Evolutionary conservation across 1,140 invertebrate species (phyloP).

Genomic region (Drosophila lowei): DNA sequence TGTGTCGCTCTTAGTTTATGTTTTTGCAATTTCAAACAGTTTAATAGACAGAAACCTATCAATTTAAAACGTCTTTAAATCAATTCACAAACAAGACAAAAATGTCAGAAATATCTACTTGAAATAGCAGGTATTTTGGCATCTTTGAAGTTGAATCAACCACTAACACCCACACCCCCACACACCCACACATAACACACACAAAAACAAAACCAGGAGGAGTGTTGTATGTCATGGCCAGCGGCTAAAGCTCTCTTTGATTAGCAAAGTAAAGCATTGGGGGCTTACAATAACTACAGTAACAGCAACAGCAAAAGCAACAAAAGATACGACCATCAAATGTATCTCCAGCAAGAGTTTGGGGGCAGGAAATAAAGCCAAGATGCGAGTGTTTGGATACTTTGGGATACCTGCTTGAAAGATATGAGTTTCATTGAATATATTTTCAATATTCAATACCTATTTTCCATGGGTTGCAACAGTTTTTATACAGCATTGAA

Average conservation of each 20-base stretch:
- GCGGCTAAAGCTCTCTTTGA: constrained; percentile 26
- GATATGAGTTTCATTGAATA: not conserved
- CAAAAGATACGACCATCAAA: constrained; percentile 13
- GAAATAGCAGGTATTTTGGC: constrained; percentile 23
- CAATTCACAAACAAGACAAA: constrained; percentile 20
- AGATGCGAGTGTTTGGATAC: too few species aligned
- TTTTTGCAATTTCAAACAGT: not conserved
- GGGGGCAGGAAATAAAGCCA: not conserved
- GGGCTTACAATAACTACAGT: constrained; percentile 15
- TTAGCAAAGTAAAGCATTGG: constrained; percentile 30
- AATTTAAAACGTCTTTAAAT: constrained; percentile 33
- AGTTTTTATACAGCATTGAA: too few species aligned
- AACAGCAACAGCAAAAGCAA: not conserved
- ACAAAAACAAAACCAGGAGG: not conserved
- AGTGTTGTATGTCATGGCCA: not conserved
- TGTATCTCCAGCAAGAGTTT: not conserved
- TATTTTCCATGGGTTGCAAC: too few species aligned
- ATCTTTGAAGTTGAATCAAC: constrained; percentile 33
- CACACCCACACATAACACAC: not conserved
- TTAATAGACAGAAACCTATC: not conserved
- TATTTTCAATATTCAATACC: too few species aligned
- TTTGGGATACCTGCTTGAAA: not conserved
- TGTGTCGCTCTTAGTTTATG: too few species aligned
- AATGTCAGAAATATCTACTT: constrained; percentile 10
- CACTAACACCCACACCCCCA: constrained; percentile 3